Evolutionary conservation across 2,113 vertebrate genomes (phyloP), one percentile per base, ranked within the genome.

Genomic region (Carassius auratus): DNA sequence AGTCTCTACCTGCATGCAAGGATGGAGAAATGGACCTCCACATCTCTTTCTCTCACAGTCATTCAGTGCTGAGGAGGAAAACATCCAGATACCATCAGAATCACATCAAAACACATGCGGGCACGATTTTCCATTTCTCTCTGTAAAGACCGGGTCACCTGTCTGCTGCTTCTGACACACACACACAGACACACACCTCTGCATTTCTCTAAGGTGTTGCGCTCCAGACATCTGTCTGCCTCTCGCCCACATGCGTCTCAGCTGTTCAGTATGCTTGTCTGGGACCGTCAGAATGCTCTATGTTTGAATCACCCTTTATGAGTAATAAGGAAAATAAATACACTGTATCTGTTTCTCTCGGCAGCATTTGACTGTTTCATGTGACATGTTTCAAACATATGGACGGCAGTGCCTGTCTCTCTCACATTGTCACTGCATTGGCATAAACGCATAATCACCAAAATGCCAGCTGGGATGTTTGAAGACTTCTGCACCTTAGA

Each of bases 41-140:
- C 50, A 14, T 84, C n/a, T 83, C 17, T 23, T 23, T 38, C 38
- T 33, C 19, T 33, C 59, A 62, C 8, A 76, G 30, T 74, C 50
- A 26, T 14, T 77, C 76, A 12, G 9, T 26, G 17, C 52, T 75
- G 8, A 78, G 52, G 48, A 84, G 52, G 74, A 75, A 84, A 64
- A 83, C 50, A 71, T 33, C 45, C 45, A 83, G 52, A 85, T 88
- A 77, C 8, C 78, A 74, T 81, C 50, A 78, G 55, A 21, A 64
- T 64, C 38, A 57, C 30, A 74, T 61, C 52, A 59, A 59, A 23
- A 69, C 42, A 9, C 68, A 83, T 59, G 52, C 81, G 17, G 52
- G 81, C 52, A 59, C 4, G 30, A 57, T 36, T 77, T 77, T 59
- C 26, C 30, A 38, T 77, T 59, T 77, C 55, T 77, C 19, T 38